Evolutionary conservation across 2,797 vertebrate genomes (phyloP), one percentile per base, ranked within the genome.

Genomic region (Sebastolobus altivelis): DNA sequence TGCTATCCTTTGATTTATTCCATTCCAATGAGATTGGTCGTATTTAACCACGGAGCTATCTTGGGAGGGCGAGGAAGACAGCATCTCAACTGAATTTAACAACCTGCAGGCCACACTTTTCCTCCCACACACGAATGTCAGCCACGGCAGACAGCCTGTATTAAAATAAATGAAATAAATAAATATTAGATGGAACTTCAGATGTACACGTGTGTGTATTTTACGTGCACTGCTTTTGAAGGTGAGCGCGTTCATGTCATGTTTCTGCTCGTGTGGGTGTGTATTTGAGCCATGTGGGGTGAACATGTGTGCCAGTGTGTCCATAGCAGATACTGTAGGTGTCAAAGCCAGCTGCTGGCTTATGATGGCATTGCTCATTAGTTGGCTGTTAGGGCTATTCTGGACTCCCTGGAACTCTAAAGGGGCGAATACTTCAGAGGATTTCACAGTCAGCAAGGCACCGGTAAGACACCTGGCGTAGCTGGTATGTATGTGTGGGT

Each of bases 351-450:
- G 89, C 82, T 91, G 76, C 86, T 81, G 77, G 66, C 83, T 80
- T 88, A 73, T 80, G 85, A 84, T 74, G 77, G 71, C 80, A 72
- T 56, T 61, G 73, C 91, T 94, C 89, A 92, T 95, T 92, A 94
- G 82, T 37, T 75, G 72, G 67, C 79, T 86, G 79, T 88, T 81
- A 76, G 66, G 74, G 83, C 75, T 90, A 79, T 85, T 92, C 80
- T 82, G 81, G 87, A 90, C 75, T 88, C 46, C 68, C 80, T 65
- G 69, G 56, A 87, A 87, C 69, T 89, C 79, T 70, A 69, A 87
- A 84, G 67, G 66, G 71, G 63, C 67, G 29, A 81, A 84, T 69
- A 66, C 78, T 72, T 86, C 54, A 80, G 72, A 83, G 77, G 73
- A 75, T 83, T 75, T 86, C 69, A 68, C 58, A 81, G 66, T 73